Evolutionary conservation across 2,113 vertebrate species (phyloP).

Genomic region (Gymnogyps californianus): DNA sequence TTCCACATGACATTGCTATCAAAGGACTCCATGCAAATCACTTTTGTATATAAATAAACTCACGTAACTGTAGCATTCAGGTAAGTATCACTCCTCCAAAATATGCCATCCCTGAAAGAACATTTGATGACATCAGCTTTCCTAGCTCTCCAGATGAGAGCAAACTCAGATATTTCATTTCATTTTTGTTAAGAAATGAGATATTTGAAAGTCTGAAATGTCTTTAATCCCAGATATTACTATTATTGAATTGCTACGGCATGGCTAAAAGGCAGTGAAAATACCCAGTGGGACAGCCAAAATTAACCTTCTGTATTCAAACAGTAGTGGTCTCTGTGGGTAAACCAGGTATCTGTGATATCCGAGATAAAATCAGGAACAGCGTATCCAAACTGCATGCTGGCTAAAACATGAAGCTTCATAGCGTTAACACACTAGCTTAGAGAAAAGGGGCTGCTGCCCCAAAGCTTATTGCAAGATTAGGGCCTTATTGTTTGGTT

Average conservation of each 20-base stretch:
- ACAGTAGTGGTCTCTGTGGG: neutral
- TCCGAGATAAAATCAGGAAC: neutral
- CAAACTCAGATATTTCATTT: neutral
- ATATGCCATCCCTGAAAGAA: neutral
- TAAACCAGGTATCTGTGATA: neutral
- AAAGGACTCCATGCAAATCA: neutral
- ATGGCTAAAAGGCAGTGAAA: neutral
- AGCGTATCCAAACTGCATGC: accelerated
- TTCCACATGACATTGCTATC: neutral
- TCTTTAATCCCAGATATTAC: neutral
- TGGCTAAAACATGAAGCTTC: neutral
- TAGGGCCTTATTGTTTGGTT: neutral
- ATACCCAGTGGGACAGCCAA: neutral
- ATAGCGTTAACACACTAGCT: neutral
- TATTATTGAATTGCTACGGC: neutral
- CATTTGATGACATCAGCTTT: neutral
- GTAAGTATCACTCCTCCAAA: neutral
- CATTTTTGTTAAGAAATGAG: neutral
- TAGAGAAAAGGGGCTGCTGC: neutral
- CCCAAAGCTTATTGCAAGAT: neutral
- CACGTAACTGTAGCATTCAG: neutral
- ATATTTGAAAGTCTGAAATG: neutral
- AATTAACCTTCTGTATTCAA: neutral
- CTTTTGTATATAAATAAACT: neutral
- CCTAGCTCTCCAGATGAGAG: neutral